Conservation (phyloP, 2,888 invertebrate species). For the Meteorus colon region DNA sequence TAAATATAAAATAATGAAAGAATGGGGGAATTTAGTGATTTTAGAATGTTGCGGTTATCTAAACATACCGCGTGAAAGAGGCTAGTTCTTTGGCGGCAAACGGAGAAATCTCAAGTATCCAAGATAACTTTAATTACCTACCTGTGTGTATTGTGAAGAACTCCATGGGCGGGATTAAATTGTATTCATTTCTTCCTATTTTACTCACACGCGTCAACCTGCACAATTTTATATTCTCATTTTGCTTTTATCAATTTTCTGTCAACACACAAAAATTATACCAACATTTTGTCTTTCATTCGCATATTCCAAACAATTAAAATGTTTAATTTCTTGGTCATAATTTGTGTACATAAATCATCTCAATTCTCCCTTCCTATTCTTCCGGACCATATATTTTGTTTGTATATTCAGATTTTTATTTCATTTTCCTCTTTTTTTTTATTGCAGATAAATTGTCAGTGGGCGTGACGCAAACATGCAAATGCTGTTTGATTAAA, state of each 20-base stretch:
- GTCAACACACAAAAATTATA: slow-evolving; percentile 3
- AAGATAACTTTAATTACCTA: slow-evolving; percentile 54
- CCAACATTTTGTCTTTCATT: neutral
- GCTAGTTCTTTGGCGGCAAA: slow-evolving; percentile 46
- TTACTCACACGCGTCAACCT: slow-evolving; percentile 11
- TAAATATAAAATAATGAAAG: slow-evolving; percentile 5
- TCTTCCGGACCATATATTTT: neutral
- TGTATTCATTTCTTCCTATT: slow-evolving; percentile 35
- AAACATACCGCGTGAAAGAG: slow-evolving; percentile 40
- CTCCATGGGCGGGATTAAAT: slow-evolving; percentile 36
- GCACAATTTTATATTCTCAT: slow-evolving; percentile 31
- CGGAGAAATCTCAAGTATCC: slow-evolving; percentile 49
- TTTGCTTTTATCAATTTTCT: slow-evolving; percentile 35
- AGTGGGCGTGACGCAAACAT: neutral
- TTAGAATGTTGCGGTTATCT: slow-evolving; percentile 42
- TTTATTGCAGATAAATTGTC: neutral
- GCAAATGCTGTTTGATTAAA: neutral
- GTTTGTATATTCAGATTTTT: neutral
- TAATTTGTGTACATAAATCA: neutral
- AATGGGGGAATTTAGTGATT: slow-evolving; percentile 28
- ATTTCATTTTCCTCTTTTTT: neutral
- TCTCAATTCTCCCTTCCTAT: neutral
- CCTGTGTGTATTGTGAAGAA: slow-evolving; percentile 49
- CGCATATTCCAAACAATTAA: neutral
- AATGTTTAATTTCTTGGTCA: neutral